Evolutionary conservation across 2,888 invertebrate genomes (phyloP), one percentile per base, ranked within the genome.

Genomic region (Lacanobia wlatinum): DNA sequence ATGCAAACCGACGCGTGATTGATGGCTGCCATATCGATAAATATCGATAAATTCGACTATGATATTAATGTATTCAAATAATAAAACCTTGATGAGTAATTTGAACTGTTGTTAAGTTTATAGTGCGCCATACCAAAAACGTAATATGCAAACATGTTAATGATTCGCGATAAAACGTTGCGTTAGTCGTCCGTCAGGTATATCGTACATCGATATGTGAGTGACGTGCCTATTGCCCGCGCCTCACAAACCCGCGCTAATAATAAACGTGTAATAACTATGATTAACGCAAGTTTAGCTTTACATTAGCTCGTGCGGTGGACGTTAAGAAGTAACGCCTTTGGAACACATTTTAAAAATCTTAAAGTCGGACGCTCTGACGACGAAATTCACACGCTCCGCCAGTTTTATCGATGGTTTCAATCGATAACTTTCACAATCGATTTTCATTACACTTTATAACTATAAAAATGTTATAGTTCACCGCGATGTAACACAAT

Each of bases 281-380:
- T 93, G 88, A 94, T 94, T 94, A 94, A 84, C 78, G 78, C 85
- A 81, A 90, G 89, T 91, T 92, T 91, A 92, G 91, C 89, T 89
- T 88, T 87, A 87, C 90, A 92, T 93, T 92, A 93, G 92, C 90
- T 89, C 90, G 91, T 90, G 91, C 91, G 88, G 84, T 85, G 85
- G 73, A 84, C 87, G 87, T 84, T 87, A 83, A 81, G 73, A 75
- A 86, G 84, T 87, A 84, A 84, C 88, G 86, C 86, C 88, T 85
- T 84, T 87, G 76, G 73, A 82, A 85, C 88, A 87, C 85, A 82
- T 85, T 87, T 88, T 84, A 62, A 77, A 75, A 84, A 85, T 84
- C 85, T 87, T 81, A 85, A 83, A 84, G 70, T 74, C 78, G 80
- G 79, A 88, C 88, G 84, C 79, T 86, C 86, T 87, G 87, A 88